Evolutionary conservation across 2,113 vertebrate species (phyloP).

Genomic region (Acinonyx jubatus): DNA sequence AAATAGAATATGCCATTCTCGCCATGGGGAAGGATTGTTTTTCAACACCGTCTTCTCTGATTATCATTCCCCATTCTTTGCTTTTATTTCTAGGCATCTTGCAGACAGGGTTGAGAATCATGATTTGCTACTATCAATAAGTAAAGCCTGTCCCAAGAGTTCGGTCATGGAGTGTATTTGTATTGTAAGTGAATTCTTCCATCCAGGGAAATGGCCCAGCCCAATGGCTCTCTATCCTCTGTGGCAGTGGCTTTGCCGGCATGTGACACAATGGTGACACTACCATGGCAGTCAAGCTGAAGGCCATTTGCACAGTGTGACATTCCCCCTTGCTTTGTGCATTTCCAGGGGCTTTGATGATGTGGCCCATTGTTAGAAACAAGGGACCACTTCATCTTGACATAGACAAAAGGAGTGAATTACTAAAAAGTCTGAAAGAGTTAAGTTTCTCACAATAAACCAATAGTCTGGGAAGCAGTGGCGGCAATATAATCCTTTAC

Average conservation of each 20-base stretch:
- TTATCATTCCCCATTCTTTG: background rate
- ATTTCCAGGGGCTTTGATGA: slow-evolving; percentile 48
- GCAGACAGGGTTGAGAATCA: background rate
- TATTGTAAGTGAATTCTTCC: slow-evolving; percentile 12
- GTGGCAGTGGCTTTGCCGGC: background rate
- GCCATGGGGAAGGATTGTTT: background rate
- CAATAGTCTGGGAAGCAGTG: background rate
- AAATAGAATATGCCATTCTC: background rate
- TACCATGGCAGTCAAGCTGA: background rate
- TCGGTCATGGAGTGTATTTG: background rate
- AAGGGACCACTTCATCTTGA: slow-evolving; percentile 71
- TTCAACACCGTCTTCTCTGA: background rate
- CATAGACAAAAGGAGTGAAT: slow-evolving; percentile 50
- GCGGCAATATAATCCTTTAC: slow-evolving; percentile 42
- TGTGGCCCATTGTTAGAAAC: slow-evolving; percentile 63
- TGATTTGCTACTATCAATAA: background rate
- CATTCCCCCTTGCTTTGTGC: slow-evolving; percentile 60
- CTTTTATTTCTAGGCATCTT: background rate
- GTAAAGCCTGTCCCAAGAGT: background rate
- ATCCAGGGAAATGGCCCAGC: background rate
- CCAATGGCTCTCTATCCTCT: background rate
- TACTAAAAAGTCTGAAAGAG: slow-evolving; percentile 61
- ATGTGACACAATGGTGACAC: background rate
- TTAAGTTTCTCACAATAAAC: slow-evolving; percentile 75
- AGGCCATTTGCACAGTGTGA: slow-evolving; percentile 61